Conservation (phyloP, 2,888 invertebrate genomes). For the Listrodromus nycthemerus region DNA sequence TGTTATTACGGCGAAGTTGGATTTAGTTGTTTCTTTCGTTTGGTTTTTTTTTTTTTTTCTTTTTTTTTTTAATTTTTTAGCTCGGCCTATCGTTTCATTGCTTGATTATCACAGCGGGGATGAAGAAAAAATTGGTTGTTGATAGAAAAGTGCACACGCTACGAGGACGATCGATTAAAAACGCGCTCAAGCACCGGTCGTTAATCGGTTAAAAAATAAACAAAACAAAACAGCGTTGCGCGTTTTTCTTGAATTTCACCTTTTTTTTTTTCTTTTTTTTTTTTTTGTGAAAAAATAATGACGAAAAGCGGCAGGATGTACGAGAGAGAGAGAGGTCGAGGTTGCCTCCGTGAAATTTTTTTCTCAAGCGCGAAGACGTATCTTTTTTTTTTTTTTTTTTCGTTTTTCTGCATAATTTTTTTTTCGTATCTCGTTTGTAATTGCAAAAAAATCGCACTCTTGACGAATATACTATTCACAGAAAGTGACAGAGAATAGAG, state of each 20-base stretch:
- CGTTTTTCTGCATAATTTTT: conserved; percentile 1
- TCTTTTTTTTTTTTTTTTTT: conserved; percentile 35
- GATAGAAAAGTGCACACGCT: conserved; percentile 49
- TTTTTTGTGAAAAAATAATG: conserved; percentile 8
- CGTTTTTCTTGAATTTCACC: too few relatives aligned
- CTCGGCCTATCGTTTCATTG: conserved; percentile 71
- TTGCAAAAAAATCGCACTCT: conserved; percentile 56
- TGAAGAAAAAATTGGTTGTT: conserved; percentile 65
- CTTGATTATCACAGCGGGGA: conserved; percentile 68
- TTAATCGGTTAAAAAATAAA: conserved; percentile 26
- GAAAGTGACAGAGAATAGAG: conserved; percentile 68
- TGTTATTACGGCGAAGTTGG: conserved; percentile 59
- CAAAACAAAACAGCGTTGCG: background rate
- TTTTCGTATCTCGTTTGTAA: conserved; percentile 25
- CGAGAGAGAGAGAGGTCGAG: background rate
- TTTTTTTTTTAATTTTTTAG: conserved; percentile 70
- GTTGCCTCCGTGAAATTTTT: background rate
- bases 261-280: too few relatives aligned
- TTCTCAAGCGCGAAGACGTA: conserved; percentile 31
- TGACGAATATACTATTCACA: conserved; percentile 59
- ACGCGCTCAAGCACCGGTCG: conserved; percentile 70
- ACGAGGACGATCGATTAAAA: conserved; percentile 48
- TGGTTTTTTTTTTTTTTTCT: conserved; percentile 49
- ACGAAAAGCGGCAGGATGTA: background rate
- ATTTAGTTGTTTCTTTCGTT: conserved; percentile 58